These are phyloP conservation scores for Thymelicus lineola DNA, from an alignment of 2,888 invertebrate genomes.

Conservation along the genomic window DNA sequence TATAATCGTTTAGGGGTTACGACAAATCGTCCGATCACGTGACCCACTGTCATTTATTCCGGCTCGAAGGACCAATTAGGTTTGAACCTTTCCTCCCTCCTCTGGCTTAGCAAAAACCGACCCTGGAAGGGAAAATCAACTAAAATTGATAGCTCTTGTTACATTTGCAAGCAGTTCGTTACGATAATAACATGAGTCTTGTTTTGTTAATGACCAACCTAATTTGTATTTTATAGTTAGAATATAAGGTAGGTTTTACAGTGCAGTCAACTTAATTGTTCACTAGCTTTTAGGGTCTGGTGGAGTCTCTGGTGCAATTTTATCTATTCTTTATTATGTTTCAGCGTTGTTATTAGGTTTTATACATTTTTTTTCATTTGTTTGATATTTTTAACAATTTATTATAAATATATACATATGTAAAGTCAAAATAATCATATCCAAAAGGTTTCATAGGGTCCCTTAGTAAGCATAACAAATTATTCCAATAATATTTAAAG, in stretches of 20 bases:
- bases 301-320: constrained; percentile 10
- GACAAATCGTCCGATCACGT: constrained; percentile 80
- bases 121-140: constrained; percentile 28
- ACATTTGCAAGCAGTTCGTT: constrained; percentile 48
- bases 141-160: constrained; percentile 47
- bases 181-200: constrained; percentile 54
- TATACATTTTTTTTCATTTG: too few relatives aligned
- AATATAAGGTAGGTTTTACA: constrained; percentile 21
- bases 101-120: constrained; percentile 33
- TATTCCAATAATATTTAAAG: too few relatives aligned
- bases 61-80: constrained; percentile 39
- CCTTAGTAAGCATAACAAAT: too few relatives aligned
- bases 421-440: too few relatives aligned
- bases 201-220: constrained; percentile 41
- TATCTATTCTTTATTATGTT: constrained; percentile 16
- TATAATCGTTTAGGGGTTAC: constrained; percentile 75
- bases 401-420: too few relatives aligned
- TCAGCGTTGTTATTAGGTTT: constrained; percentile 5
- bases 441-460: too few relatives aligned
- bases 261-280: constrained; percentile 11
- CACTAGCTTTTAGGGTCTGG: constrained; percentile 19
- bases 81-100: constrained; percentile 34
- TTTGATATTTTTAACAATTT: too few relatives aligned
- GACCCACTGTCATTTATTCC: constrained; percentile 71
- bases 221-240: constrained; percentile 47